Evolutionary conservation across 2,797 vertebrate species (phyloP).

Genomic region (Cheirogaleus major): DNA sequence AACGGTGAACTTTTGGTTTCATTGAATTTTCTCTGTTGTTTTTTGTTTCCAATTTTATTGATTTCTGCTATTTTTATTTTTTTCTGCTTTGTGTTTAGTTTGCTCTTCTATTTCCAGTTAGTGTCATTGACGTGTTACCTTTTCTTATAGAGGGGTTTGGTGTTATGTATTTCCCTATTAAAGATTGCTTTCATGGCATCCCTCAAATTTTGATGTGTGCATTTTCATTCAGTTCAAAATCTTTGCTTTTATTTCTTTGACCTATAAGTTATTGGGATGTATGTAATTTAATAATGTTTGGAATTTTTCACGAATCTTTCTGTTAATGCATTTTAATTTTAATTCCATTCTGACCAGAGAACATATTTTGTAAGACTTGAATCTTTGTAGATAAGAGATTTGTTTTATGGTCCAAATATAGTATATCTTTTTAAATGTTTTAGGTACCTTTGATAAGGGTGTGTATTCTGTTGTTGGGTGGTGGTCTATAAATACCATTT

Average conservation of each 20-base stretch:
- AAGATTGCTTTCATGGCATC: not conserved
- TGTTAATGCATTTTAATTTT: not conserved
- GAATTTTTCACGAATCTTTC: not conserved
- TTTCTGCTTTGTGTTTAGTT: not conserved
- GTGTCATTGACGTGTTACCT: not conserved
- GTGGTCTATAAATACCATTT: not conserved
- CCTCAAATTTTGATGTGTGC: not conserved
- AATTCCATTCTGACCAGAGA: not conserved
- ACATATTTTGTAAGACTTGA: not conserved
- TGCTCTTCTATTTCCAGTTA: not conserved
- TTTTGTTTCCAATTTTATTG: not conserved
- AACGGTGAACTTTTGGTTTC: not conserved
- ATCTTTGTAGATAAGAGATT: conserved; percentile 3
- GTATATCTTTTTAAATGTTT: not conserved
- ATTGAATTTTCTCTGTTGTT: not conserved
- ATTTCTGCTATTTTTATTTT: not conserved
- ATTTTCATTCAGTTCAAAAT: not conserved
- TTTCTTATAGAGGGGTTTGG: not conserved
- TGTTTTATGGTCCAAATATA: not conserved
- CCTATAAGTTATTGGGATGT: not conserved
- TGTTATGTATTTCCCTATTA: not conserved
- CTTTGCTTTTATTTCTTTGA: not conserved
- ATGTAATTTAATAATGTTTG: not conserved
- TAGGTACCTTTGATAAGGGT: not conserved
- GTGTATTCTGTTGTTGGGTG: not conserved